Conservation (phyloP, 2,797 vertebrate genomes). For the Yasuhikotakia modesta region DNA sequence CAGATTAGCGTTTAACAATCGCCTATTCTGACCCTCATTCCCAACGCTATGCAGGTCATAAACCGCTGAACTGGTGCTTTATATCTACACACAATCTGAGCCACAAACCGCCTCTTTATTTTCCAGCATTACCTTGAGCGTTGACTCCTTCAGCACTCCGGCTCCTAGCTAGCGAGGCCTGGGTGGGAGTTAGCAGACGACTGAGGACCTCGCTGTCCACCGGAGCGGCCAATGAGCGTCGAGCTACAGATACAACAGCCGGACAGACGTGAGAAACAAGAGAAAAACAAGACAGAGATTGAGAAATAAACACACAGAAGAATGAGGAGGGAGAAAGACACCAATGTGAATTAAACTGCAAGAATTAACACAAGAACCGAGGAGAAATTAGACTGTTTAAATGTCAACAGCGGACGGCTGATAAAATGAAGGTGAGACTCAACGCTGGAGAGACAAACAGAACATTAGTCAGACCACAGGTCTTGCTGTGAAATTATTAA, state of each 20-base stretch:
- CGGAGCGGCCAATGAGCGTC: slow-evolving; percentile 77
- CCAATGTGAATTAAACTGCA: slow-evolving; percentile 70
- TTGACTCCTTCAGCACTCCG: slow-evolving; percentile 89
- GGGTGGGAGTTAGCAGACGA: slow-evolving; percentile 89
- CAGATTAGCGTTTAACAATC: too few relatives aligned
- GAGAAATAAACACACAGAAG: slow-evolving; percentile 64
- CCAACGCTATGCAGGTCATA: too few relatives aligned
- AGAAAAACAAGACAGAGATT: slow-evolving; percentile 58
- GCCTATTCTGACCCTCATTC: too few relatives aligned
- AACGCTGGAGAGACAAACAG: slow-evolving; percentile 62
- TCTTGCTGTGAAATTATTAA: too few relatives aligned
- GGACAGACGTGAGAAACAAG: slow-evolving; percentile 53
- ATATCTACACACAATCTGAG: slow-evolving; percentile 7
- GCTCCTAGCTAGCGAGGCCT: slow-evolving; percentile 93
- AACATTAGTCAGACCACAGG: slow-evolving; percentile 66
- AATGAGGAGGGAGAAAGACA: slow-evolving; percentile 44
- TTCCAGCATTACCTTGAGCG: slow-evolving; percentile 84
- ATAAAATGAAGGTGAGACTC: slow-evolving; percentile 56
- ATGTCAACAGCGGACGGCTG: slow-evolving; percentile 63
- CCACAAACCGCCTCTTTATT: slow-evolving; percentile 36
- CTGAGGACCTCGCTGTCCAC: slow-evolving; percentile 87
- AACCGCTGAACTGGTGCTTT: slow-evolving; percentile 16
- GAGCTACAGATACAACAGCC: slow-evolving; percentile 76
- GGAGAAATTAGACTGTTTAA: slow-evolving; percentile 42
- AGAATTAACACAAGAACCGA: slow-evolving; percentile 68